Percentiles rank a stretch among this genome's conserved stretches.
Conservation (phyloP, 2,888 invertebrate species). For the Tachina fera region DNA sequence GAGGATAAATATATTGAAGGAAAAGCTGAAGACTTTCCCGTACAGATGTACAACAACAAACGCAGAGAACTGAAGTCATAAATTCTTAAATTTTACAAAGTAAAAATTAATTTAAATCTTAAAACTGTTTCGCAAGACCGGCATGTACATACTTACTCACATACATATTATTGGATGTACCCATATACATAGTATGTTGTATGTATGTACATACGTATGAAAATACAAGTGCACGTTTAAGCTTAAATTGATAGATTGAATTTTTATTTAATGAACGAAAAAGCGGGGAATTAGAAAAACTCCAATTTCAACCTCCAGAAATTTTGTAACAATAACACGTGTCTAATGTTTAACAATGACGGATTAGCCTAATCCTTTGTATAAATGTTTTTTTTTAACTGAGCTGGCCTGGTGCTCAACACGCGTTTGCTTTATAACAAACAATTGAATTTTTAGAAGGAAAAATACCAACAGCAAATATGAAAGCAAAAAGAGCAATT, state of each 20-base stretch:
- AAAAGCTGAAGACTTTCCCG: not conserved
- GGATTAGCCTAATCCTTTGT: conserved; percentile 79
- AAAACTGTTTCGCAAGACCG: conserved; percentile 39
- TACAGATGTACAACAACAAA: not conserved
- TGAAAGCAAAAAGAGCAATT: conserved; percentile 58
- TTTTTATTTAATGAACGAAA: conserved; percentile 1
- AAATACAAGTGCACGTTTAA: not conserved
- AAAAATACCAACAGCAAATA: not conserved
- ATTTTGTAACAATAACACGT: conserved; percentile 75
- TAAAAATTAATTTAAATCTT: conserved; percentile 49
- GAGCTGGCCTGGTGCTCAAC: conserved; percentile 15
- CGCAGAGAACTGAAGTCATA: not conserved
- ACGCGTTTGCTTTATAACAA: conserved; percentile 28
- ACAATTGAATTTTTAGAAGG: not conserved
- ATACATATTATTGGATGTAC: too few species aligned
- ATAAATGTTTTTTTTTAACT: conserved; percentile 73
- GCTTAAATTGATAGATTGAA: conserved; percentile 35
- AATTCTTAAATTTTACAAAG: not conserved
- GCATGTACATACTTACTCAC: too few species aligned
- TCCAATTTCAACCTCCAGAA: not conserved
- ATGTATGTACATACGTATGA: too few species aligned
- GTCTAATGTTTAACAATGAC: conserved; percentile 78
- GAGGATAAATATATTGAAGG: conserved; percentile 30
- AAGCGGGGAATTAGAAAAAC: conserved; percentile 3
- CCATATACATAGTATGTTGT: too few species aligned